Base-by-base conservation (phyloP, 2,888 invertebrate genomes). In the Drosophila dives region DNA sequence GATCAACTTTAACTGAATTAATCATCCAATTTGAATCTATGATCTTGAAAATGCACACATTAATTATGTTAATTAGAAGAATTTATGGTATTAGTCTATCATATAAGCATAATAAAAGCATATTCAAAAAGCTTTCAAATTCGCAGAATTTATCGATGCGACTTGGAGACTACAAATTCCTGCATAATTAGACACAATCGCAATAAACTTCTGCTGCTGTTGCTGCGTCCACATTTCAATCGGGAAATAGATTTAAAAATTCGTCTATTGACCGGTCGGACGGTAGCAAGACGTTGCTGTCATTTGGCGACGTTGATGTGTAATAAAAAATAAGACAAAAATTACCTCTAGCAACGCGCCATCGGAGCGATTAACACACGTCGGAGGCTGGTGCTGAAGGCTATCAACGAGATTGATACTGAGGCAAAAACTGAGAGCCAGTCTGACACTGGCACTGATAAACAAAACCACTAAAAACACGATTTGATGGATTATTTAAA, bases 401-500 rank as follows among this genome's bases (percentile, higher is more conserved):
- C 38, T 59, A 48, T 5, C 33, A 53, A n/a, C 33, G 51, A 20
- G 20, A 50, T 62, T 20, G 59, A 56, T 48, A 42, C 58, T 29
- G 51, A 34, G 36, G 42, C 55, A 20, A 61, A 33, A 34, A 45
- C 51, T n/a, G 55, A 34, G 42, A 34, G 32, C 20, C 7, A 36
- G 48, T n/a, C 61, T 20, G 48, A 53, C 23, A 29, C 54, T 26
- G 23, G 12, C 17, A 63, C 58, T 72, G 80, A 80, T 75, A 75
- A 72, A 67, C 54, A 75, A 75, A 78, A 75, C 64, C 67, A 71
- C 71, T 81, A 75, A 67, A 71, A 38, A 38, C 26, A 72, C 56
- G 63, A 61, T 67, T 74, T 90, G 88, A 90, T 90, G 77, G 81
- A 90, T 90, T 79, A 78, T 76, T 83, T 78, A 64, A 73, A 86